Conservation (phyloP, 1,140 invertebrate genomes). For the Habropoda laboriosa region DNA sequence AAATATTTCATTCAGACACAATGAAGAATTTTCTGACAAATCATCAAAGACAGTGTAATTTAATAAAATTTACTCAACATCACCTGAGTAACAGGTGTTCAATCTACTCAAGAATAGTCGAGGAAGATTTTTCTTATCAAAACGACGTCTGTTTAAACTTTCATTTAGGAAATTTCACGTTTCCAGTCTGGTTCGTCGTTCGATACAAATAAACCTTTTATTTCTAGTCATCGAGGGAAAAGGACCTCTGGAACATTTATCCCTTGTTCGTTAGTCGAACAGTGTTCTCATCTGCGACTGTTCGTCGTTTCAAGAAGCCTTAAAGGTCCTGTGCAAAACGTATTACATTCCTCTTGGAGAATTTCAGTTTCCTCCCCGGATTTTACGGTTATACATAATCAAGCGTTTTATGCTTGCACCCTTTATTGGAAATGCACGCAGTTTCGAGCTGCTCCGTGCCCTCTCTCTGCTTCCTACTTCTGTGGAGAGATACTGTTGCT, state of each 20-base stretch:
- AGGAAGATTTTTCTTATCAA: too few relatives aligned
- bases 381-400: background rate
- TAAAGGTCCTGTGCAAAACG: background rate
- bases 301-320: background rate
- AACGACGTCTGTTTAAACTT: too few relatives aligned
- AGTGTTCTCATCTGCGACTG: background rate
- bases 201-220: background rate
- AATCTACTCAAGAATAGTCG: too few relatives aligned
- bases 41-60: too few relatives aligned
- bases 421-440: background rate
- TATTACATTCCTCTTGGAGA: background rate
- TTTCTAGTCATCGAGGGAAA: background rate
- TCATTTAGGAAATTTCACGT: background rate
- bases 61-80: too few relatives aligned
- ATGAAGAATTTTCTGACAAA: too few relatives aligned
- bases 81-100: too few relatives aligned
- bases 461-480: background rate
- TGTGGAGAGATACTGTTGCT: background rate
- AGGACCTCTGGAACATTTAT: too few relatives aligned
- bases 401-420: background rate
- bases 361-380: too few relatives aligned
- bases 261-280: background rate
- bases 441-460: background rate
- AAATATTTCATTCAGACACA: too few relatives aligned
- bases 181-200: too few relatives aligned